Evolutionary conservation across 2,888 invertebrate species (phyloP).

Genomic region (Philopedon plagiatum): DNA sequence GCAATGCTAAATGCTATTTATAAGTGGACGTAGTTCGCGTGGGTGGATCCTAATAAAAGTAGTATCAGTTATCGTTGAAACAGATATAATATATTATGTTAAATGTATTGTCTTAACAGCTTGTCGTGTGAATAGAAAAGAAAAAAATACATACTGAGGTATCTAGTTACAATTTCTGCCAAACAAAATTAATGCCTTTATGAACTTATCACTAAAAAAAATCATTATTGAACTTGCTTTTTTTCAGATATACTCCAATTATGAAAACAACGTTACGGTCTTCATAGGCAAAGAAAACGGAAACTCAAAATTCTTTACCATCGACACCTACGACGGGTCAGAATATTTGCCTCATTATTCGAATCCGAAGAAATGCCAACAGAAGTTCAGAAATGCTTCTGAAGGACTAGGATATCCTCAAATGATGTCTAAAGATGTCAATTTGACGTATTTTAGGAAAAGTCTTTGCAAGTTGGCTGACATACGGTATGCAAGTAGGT

Average conservation of each 20-base stretch:
- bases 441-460: constrained; percentile 77
- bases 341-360: constrained; percentile 72
- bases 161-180: too few species aligned
- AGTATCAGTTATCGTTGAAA: too few species aligned
- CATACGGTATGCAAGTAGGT: constrained; percentile 72
- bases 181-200: too few species aligned
- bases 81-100: too few species aligned
- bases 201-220: too few species aligned
- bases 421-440: constrained; percentile 72
- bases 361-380: constrained; percentile 70
- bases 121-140: too few species aligned
- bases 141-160: too few species aligned
- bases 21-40: too few species aligned
- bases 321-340: constrained; percentile 73
- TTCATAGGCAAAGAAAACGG: constrained; percentile 74
- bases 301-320: constrained; percentile 74
- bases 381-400: constrained; percentile 74
- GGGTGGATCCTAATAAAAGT: too few species aligned
- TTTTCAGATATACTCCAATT: constrained; percentile 75
- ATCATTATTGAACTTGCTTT: neutral
- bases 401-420: constrained; percentile 78
- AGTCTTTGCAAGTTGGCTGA: constrained; percentile 77
- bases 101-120: too few species aligned
- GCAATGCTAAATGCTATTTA: too few species aligned
- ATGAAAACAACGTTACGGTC: constrained; percentile 75